Evolutionary conservation across 2,113 vertebrate genomes (phyloP).

Genomic region (Anhinga anhinga): DNA sequence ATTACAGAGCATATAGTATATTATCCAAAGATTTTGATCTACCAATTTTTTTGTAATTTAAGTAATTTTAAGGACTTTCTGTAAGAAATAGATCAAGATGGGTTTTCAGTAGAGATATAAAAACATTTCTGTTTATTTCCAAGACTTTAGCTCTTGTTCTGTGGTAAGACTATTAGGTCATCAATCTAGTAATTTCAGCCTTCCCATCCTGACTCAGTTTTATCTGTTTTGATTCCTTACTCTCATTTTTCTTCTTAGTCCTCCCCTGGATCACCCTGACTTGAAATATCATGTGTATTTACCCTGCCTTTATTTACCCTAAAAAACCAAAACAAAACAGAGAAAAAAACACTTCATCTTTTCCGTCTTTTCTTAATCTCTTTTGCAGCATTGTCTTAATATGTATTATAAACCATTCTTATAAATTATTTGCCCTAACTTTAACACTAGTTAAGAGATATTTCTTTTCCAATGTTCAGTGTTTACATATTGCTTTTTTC

Average conservation of each 20-base stretch:
- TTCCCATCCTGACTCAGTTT: neutral
- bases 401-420: neutral
- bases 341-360: neutral
- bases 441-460: neutral
- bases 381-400: neutral
- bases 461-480: neutral
- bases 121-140: neutral
- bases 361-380: neutral
- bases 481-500: neutral
- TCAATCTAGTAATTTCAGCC: neutral
- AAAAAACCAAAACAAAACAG: no score
- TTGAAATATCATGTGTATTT: neutral
- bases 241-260: neutral
- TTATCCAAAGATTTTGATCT: neutral
- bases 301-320: neutral
- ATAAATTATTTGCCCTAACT: neutral
- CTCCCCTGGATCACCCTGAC: neutral
- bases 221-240: neutral
- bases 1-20: neutral
- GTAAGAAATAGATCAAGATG: neutral
- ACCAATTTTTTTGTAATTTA: neutral
- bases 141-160: neutral
- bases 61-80: neutral
- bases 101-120: neutral
- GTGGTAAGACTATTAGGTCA: neutral